Evolutionary conservation across 2,888 invertebrate genomes (phyloP).

Genomic region (Microdon myrmicae): DNA sequence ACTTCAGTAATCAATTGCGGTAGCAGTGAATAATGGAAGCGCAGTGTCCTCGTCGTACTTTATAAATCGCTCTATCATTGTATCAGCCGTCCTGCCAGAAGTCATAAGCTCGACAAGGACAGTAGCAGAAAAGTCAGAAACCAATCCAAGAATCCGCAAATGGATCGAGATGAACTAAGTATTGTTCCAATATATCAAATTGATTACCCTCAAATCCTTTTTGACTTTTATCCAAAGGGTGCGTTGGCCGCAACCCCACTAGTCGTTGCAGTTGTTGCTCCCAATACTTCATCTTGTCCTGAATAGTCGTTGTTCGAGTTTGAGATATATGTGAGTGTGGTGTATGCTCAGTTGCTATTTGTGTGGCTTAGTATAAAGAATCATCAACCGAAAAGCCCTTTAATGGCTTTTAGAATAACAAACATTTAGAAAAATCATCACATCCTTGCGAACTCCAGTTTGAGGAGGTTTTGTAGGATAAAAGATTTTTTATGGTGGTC

Average conservation of each 20-base stretch:
- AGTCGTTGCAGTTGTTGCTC: constrained; percentile 7
- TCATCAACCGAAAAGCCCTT: constrained; percentile 41
- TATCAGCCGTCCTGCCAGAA: no score
- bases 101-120: constrained; percentile 14
- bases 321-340: neutral
- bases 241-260: constrained; percentile 5
- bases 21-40: no score
- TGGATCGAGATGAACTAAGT: constrained; percentile 22
- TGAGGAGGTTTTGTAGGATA: neutral
- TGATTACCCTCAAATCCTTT: constrained; percentile 50
- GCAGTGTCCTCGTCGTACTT: no score
- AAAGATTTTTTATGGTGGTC: neutral
- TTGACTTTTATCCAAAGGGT: constrained; percentile 39
- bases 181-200: constrained; percentile 45
- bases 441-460: constrained; percentile 6
- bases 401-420: constrained; percentile 40
- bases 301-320: neutral
- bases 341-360: constrained; percentile 1
- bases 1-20: no score
- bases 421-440: constrained; percentile 51
- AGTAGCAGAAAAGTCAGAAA: constrained; percentile 2
- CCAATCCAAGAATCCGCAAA: constrained; percentile 4
- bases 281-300: neutral
- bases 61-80: no score
- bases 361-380: constrained; percentile 24